These are phyloP conservation scores for Typhlichthys subterraneus DNA, from an alignment of 2,797 vertebrate genomes.

Conservation along the genomic window DNA sequence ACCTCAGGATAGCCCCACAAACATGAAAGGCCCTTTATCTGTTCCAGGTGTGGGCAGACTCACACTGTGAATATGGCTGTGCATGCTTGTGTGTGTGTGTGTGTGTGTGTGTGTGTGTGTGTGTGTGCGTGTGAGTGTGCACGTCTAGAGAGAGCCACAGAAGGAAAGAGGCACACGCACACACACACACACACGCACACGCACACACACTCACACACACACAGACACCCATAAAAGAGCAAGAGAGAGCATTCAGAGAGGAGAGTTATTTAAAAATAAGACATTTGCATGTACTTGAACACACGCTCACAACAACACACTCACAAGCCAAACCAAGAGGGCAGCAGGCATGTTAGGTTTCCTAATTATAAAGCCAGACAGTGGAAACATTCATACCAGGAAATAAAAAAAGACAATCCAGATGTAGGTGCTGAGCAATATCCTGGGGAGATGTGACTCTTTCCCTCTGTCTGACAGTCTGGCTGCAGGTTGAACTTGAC, in stretches of 20 bases:
- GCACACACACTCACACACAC: too few species aligned
- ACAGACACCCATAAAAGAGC: too few species aligned
- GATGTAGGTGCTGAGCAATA: constrained; percentile 27
- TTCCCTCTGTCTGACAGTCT: constrained; percentile 39
- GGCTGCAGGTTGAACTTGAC: constrained; percentile 78
- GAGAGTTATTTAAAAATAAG: neutral
- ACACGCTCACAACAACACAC: constrained; percentile 52
- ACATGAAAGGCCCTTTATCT: constrained; percentile 83
- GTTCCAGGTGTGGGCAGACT: constrained; percentile 80
- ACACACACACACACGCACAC: too few species aligned
- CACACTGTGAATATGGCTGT: constrained; percentile 41
- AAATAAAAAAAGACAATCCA: constrained; percentile 27
- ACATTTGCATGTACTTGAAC: constrained; percentile 59
- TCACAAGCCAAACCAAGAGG: constrained; percentile 44
- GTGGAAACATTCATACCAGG: too few species aligned
- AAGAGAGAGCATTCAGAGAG: too few species aligned
- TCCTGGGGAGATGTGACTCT: constrained; percentile 36
- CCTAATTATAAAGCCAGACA: constrained; percentile 17
- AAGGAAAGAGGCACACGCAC: constrained; percentile 21
- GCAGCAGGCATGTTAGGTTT: constrained; percentile 44
- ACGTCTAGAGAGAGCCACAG: constrained; percentile 22
- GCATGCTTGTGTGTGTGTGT: constrained; percentile 37
- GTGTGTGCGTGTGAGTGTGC: constrained; percentile 8
- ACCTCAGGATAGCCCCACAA: constrained; percentile 75
- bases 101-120: constrained; percentile 16